Conservation (phyloP, 2,888 invertebrate species). For the Agriotes lineatus region DNA sequence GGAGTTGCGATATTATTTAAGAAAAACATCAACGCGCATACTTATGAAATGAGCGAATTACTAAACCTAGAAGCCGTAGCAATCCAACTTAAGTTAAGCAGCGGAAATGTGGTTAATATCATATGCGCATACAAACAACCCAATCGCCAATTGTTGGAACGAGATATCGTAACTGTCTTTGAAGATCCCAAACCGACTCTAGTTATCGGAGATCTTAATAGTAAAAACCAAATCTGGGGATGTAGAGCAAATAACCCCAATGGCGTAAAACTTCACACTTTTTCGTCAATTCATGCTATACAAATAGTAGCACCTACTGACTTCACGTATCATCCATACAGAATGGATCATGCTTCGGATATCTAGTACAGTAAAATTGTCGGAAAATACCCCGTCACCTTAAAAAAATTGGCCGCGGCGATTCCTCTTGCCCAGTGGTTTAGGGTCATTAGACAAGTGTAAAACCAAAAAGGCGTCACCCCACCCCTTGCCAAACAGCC, state of each 20-base stretch:
- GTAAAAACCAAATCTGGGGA: neutral
- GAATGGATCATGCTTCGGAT: neutral
- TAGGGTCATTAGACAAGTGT: no score
- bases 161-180: no score
- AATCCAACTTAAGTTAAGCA: no score
- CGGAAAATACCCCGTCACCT: no score
- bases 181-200: neutral
- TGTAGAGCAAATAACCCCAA: neutral
- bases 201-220: neutral
- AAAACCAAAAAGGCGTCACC: no score
- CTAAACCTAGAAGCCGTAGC: neutral
- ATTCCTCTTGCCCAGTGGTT: no score
- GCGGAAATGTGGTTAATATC: no score
- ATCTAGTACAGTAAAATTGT: no score
- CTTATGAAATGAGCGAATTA: no score
- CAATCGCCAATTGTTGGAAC: neutral
- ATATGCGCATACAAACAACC: neutral
- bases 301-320: neutral
- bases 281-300: neutral
- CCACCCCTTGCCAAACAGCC: no score
- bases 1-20: neutral
- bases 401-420: no score
- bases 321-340: neutral
- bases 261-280: neutral
- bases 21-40: neutral